Evolutionary conservation across 2,113 vertebrate species (phyloP).

Genomic region (Heloderma charlesbogerti): DNA sequence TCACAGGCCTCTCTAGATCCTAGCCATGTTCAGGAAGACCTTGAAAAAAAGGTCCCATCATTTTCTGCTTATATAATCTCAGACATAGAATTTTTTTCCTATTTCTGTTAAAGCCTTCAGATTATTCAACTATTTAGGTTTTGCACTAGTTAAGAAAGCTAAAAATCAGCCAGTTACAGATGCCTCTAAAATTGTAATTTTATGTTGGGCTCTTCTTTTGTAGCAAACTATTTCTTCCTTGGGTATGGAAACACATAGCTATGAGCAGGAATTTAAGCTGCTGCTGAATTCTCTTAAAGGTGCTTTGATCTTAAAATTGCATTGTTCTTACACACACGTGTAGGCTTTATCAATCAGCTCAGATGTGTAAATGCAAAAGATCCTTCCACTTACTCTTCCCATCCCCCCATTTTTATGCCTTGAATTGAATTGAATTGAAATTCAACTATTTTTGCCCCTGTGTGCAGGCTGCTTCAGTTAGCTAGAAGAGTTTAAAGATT

Average conservation of each 20-base stretch:
- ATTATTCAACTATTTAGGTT: background rate
- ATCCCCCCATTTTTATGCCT: background rate
- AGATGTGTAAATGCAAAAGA: constrained; percentile 2
- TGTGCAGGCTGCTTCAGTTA: background rate
- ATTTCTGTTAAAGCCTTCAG: background rate
- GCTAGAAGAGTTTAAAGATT: background rate
- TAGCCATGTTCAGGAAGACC: background rate
- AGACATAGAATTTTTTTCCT: too few relatives aligned
- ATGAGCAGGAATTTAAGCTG: background rate
- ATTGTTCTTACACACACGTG: background rate
- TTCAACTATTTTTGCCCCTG: background rate
- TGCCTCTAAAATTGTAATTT: background rate
- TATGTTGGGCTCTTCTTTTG: background rate
- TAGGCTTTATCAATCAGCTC: background rate
- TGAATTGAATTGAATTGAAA: too few relatives aligned
- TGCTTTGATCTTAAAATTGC: background rate
- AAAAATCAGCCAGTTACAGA: too few relatives aligned
- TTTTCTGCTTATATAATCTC: background rate
- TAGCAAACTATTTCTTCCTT: background rate
- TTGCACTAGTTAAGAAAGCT: too few relatives aligned
- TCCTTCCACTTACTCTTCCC: background rate
- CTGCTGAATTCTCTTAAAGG: constrained; percentile 28
- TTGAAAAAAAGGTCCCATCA: background rate
- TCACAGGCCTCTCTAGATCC: background rate
- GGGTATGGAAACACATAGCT: background rate